phyloP scores from a whole-genome alignment of 53 echinoderm and acorn worm species.

The Holothuria leucospilota region DNA sequence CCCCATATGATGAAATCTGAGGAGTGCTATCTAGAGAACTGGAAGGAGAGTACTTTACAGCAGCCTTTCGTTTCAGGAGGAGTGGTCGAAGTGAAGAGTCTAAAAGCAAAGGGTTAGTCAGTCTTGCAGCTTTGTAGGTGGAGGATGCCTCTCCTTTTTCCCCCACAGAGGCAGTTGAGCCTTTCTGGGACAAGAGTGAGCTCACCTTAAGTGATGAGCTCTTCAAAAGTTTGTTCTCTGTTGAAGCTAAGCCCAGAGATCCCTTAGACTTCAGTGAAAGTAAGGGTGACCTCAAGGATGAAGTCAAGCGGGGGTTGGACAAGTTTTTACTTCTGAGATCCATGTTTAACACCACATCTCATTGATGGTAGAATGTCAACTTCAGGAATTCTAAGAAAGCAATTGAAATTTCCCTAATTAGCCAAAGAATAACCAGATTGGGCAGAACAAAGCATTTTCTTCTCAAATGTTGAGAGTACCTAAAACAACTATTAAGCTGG shows the following conservation, averaged over 20 bases:
- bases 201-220: not conserved
- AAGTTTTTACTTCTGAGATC: conserved; percentile 32
- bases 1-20: not conserved
- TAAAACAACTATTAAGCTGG: too few species aligned
- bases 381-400: too few species aligned
- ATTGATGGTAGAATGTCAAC: too few species aligned
- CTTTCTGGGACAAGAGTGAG: not conserved
- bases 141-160: not conserved
- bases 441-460: too few species aligned
- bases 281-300: not conserved
- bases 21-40: not conserved
- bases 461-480: too few species aligned
- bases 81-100: not conserved
- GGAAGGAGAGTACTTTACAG: not conserved
- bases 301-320: conserved; percentile 28
- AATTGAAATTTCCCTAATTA: too few species aligned
- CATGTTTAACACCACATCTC: conserved; percentile 5
- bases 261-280: not conserved
- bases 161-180: not conserved
- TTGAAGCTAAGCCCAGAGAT: not conserved
- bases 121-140: not conserved
- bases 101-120: not conserved
- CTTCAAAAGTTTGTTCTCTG: conserved; percentile 18
- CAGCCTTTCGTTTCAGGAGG: not conserved
- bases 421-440: too few species aligned